Conservation (phyloP, 2,113 vertebrate genomes). For the Butastur rufipennis region DNA sequence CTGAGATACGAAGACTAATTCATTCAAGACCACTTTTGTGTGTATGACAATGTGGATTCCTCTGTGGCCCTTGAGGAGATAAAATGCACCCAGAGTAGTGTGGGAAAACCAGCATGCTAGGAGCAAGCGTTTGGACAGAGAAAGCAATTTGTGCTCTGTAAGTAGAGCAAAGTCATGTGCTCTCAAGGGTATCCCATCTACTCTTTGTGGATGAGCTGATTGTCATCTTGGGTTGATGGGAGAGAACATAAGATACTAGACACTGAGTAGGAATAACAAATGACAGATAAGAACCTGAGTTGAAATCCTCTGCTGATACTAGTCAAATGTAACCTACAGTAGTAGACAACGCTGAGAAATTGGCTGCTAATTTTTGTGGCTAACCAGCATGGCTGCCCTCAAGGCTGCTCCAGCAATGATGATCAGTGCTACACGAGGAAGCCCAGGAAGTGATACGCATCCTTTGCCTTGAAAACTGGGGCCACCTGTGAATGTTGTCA, state of each 20-base stretch:
- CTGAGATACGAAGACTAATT: slow-evolving; percentile 33
- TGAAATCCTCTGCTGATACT: background rate
- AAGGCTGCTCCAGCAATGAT: background rate
- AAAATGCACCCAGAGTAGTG: background rate
- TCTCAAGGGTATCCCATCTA: background rate
- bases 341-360: background rate
- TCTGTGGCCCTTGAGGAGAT: background rate
- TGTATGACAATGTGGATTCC: background rate
- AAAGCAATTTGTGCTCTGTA: background rate
- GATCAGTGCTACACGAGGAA: rapidly evolving
- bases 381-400: background rate
- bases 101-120: background rate
- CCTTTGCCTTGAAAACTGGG: background rate
- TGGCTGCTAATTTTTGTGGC: background rate
- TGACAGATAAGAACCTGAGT: background rate
- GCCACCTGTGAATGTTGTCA: too few relatives aligned
- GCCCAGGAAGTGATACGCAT: background rate
- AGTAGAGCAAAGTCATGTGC: background rate
- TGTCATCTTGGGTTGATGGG: background rate
- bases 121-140: background rate
- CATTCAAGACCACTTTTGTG: background rate
- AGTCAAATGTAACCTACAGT: background rate
- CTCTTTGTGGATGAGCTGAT: background rate
- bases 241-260: background rate
- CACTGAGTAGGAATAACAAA: background rate